These are phyloP conservation scores for Coranthus polyacanthus DNA, from an alignment of 2,797 vertebrate genomes.

Conservation along the genomic window DNA sequence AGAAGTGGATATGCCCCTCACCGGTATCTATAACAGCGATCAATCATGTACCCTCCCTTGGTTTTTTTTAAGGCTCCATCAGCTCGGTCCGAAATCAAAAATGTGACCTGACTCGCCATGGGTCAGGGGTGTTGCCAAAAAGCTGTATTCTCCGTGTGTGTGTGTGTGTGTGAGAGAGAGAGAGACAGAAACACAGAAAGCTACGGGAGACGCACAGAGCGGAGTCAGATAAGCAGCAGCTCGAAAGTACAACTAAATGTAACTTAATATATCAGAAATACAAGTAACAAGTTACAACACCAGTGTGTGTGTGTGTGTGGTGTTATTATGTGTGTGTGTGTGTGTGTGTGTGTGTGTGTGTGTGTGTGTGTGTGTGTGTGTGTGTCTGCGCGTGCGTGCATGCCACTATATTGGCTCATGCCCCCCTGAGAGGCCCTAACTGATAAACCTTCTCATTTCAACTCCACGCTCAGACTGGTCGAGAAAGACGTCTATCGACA, in stretches of 20 bases:
- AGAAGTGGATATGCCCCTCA: not conserved
- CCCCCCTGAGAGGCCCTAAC: constrained; percentile 37
- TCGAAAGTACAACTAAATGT: constrained; percentile 22
- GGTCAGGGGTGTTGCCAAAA: constrained; percentile 26
- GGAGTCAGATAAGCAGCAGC: constrained; percentile 12
- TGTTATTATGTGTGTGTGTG: too few species aligned
- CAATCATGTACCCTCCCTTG: constrained; percentile 1
- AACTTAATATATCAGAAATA: constrained; percentile 53
- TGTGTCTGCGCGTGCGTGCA: not conserved
- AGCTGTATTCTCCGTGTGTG: constrained; percentile 7
- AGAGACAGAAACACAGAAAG: not conserved
- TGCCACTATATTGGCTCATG: constrained; percentile 18
- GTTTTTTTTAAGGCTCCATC: too few species aligned
- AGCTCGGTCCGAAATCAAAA: constrained; percentile 42
- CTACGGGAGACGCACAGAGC: too few species aligned
- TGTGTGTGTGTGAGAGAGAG: not conserved
- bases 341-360: constrained; percentile 14
- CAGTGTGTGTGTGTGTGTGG: not conserved
- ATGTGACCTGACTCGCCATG: constrained; percentile 22
- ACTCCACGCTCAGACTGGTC: constrained; percentile 2
- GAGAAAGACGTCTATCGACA: not conserved
- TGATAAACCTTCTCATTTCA: constrained; percentile 34
- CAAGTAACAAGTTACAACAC: constrained; percentile 46
- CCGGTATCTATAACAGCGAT: constrained; percentile 7
- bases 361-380: constrained; percentile 8